A percentile compares a stretch with the other conserved stretches of the same genome.
Conservation (phyloP, 2,888 invertebrate species). For the Lasius fuliginosus region DNA sequence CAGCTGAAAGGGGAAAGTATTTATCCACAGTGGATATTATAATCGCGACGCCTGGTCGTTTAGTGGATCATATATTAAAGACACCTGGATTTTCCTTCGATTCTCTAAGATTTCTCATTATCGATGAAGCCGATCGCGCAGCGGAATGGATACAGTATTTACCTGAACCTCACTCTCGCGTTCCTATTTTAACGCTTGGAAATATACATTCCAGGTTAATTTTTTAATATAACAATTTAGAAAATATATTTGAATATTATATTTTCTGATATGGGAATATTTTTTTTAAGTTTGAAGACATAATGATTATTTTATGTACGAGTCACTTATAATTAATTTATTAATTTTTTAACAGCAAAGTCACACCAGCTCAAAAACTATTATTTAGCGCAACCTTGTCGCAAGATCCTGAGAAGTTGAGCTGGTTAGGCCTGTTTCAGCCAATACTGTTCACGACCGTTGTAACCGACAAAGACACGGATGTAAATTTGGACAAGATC, state of each 20-base stretch:
- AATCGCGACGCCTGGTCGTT: conserved; percentile 96
- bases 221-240: neutral
- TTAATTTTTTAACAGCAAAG: conserved; percentile 79
- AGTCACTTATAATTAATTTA: conserved; percentile 4
- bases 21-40: conserved; percentile 93
- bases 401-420: conserved; percentile 98
- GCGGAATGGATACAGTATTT: conserved; percentile 95
- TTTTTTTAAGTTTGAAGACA: neutral
- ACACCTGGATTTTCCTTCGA: conserved; percentile 93
- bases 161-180: conserved; percentile 82
- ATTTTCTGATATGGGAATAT: neutral
- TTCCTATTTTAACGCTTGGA: conserved; percentile 87
- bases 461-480: conserved; percentile 81
- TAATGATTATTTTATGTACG: neutral
- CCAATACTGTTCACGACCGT: conserved; percentile 95
- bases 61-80: conserved; percentile 96
- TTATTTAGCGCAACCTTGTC: conserved; percentile 99
- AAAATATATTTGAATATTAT: conserved; percentile 3
- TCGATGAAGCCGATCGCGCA: conserved; percentile 99
- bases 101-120: conserved; percentile 92
- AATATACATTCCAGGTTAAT: conserved; percentile 79
- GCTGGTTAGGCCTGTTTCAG: conserved; percentile 95
- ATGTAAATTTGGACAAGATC: conserved; percentile 80
- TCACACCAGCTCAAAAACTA: conserved; percentile 93
- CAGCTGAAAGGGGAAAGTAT: conserved; percentile 81